A percentile compares a stretch with the other conserved stretches of the same genome.
phyloP scores from a whole-genome alignment of 2,888 invertebrate species.

The Belgica antarctica region DNA sequence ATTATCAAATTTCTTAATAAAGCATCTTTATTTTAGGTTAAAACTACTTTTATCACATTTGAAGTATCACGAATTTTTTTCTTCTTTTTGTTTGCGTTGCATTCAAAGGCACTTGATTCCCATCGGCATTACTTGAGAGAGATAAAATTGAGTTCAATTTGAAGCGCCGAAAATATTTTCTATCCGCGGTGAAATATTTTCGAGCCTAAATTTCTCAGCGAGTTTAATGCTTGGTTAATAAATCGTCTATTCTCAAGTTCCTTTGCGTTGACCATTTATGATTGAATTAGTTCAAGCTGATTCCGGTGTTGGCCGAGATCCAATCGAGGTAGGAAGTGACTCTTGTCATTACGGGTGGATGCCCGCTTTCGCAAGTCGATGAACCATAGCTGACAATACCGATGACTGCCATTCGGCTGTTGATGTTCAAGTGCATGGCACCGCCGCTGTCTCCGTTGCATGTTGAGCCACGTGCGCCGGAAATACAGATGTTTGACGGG shows the following conservation, averaged over 20 bases:
- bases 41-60: background rate
- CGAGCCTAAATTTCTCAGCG: background rate
- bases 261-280: background rate
- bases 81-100: background rate
- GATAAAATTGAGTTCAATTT: background rate
- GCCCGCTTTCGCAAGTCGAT: conserved; percentile 24
- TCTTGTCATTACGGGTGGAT: conserved; percentile 18
- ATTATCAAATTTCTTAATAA: background rate
- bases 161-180: conserved; percentile 14
- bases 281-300: background rate
- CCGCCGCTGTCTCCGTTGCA: conserved; percentile 33
- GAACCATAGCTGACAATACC: conserved; percentile 32
- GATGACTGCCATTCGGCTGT: background rate
- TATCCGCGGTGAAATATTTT: background rate
- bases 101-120: too few relatives aligned
- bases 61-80: background rate
- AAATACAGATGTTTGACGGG: background rate
- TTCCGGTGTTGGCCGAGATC: conserved; percentile 6
- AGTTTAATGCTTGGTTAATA: background rate
- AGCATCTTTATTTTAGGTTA: background rate
- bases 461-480: conserved; percentile 1
- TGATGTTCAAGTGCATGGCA: background rate
- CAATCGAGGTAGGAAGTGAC: conserved; percentile 31
- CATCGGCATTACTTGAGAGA: too few relatives aligned
- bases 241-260: background rate